Conservation (phyloP, 2,797 vertebrate species). For the Acipenser oxyrinchus region DNA sequence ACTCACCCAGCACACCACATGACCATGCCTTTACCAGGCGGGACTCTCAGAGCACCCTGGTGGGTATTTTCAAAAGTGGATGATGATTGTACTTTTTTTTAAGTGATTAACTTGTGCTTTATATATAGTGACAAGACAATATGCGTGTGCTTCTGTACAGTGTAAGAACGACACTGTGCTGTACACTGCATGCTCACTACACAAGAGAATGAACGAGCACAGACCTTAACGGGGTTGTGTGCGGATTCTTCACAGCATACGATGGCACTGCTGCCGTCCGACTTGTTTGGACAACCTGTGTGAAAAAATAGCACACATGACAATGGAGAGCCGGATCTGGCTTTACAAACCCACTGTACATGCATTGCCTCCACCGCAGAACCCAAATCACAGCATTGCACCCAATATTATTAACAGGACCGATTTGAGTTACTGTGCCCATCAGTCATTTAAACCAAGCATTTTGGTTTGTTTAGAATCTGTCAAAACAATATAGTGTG, state of each 20-base stretch:
- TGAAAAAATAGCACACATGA: constrained; percentile 16
- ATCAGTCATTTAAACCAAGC: background rate
- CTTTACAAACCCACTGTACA: constrained; percentile 1
- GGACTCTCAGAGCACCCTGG: too few relatives aligned
- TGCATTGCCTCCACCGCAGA: background rate
- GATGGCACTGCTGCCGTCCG: constrained; percentile 29
- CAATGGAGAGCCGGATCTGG: too few relatives aligned
- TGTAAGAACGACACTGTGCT: background rate
- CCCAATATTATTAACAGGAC: background rate
- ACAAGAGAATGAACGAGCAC: background rate
- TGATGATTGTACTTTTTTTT: too few relatives aligned
- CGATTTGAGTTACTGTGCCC: too few relatives aligned
- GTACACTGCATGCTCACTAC: background rate
- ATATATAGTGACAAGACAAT: too few relatives aligned
- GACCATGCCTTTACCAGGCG: too few relatives aligned
- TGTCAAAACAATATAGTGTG: too few relatives aligned
- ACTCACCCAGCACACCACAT: too few relatives aligned
- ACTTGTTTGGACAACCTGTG: constrained; percentile 51
- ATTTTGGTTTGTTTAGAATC: background rate
- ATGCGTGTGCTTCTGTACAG: background rate
- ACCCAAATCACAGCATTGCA: background rate
- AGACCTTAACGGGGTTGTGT: constrained; percentile 8
- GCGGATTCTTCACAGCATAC: constrained; percentile 30
- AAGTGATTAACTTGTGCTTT: too few relatives aligned
- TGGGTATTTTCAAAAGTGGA: too few relatives aligned